These are phyloP conservation scores for Drosophila prosaltans DNA, from an alignment of 1,140 invertebrate species.

Conservation along the genomic window DNA sequence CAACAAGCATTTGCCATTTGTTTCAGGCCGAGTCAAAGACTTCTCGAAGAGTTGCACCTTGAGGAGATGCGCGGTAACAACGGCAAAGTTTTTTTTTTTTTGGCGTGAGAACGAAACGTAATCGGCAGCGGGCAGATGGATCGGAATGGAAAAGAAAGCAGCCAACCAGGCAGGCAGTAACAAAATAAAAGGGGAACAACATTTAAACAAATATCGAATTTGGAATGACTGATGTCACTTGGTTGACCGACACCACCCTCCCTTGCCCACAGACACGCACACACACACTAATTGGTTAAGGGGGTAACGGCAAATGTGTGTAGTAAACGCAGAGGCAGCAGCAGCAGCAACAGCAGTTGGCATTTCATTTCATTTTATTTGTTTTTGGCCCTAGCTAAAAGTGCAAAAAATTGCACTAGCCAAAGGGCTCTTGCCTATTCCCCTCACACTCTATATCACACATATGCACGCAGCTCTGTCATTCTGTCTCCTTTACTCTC, in stretches of 20 bases:
- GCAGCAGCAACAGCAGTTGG: neutral
- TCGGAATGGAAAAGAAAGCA: slow-evolving; percentile 19
- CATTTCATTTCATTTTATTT: slow-evolving; percentile 66
- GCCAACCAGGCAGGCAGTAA: slow-evolving; percentile 20
- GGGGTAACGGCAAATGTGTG: neutral
- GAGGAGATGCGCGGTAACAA: slow-evolving; percentile 45
- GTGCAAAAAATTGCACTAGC: slow-evolving; percentile 69
- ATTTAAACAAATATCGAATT: slow-evolving; percentile 51
- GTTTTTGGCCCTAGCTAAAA: slow-evolving; percentile 55
- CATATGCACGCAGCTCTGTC: neutral
- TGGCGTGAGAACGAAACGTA: slow-evolving; percentile 55
- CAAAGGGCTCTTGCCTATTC: slow-evolving; percentile 18
- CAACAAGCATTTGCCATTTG: slow-evolving; percentile 34
- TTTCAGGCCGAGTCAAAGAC: slow-evolving; percentile 33
- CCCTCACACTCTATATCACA: neutral
- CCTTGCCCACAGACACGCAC: neutral
- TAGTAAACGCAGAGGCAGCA: neutral
- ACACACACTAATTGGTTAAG: slow-evolving; percentile 41
- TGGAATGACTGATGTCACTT: slow-evolving; percentile 57
- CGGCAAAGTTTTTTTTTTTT: neutral
- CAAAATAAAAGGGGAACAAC: slow-evolving; percentile 2
- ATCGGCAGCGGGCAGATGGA: slow-evolving; percentile 10
- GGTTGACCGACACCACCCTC: slow-evolving; percentile 15
- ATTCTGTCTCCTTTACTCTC: slow-evolving; percentile 5
- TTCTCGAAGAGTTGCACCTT: slow-evolving; percentile 61